A percentile compares a stretch with the other conserved stretches of the same genome.
Conservation (phyloP, 64 coral and sea anemone genomes). For the Astreopora myriophthalma region DNA sequence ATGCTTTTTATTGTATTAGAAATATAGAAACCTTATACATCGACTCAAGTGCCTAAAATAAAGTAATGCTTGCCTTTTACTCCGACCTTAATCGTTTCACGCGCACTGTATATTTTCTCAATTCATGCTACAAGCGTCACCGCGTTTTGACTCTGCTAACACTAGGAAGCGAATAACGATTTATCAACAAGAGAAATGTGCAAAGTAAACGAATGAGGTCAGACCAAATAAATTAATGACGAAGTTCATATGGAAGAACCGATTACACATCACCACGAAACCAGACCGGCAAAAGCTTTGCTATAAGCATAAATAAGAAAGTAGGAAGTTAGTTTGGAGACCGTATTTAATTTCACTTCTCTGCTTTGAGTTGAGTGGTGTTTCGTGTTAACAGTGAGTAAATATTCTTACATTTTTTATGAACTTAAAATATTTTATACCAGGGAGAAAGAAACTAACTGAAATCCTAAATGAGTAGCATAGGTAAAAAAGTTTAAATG, state of each 20-base stretch:
- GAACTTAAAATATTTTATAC: not conserved
- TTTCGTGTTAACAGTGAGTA: not conserved
- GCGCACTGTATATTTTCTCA: too few relatives aligned
- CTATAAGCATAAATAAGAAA: not conserved
- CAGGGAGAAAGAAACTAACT: too few relatives aligned
- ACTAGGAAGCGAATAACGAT: not conserved
- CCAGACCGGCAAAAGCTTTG: too few relatives aligned
- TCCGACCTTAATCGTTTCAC: too few relatives aligned
- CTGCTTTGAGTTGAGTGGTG: not conserved
- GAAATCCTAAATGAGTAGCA: too few relatives aligned
- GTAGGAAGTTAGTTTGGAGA: not conserved
- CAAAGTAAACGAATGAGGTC: too few relatives aligned
- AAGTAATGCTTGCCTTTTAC: too few relatives aligned
- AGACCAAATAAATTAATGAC: not conserved
- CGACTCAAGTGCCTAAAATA: too few relatives aligned
- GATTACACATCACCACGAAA: not conserved
- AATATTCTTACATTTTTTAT: not conserved
- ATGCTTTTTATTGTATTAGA: not conserved
- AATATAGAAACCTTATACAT: too few relatives aligned
- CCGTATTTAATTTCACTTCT: not conserved
- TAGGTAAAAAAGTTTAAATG: too few relatives aligned
- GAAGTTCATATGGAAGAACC: not conserved
- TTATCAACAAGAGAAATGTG: not conserved
- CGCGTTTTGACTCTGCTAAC: too few relatives aligned
- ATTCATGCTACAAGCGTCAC: too few relatives aligned